Conservation (phyloP, 2,888 invertebrate genomes). For the Trisateles emortualis region DNA sequence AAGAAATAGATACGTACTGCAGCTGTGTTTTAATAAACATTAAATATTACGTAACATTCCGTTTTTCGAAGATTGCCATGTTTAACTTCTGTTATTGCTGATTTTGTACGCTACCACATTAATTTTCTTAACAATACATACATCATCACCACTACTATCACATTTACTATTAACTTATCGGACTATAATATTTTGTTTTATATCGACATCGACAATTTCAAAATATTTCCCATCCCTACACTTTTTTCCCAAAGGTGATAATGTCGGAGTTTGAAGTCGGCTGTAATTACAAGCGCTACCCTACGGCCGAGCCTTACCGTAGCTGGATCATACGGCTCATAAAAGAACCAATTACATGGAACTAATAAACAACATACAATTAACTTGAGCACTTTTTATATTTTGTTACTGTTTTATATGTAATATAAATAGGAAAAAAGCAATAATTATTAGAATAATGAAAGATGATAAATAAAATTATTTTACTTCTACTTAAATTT, state of each 20-base stretch:
- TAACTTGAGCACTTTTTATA: constrained; percentile 38
- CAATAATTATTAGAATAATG: too few relatives aligned
- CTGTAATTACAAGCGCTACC: constrained; percentile 67
- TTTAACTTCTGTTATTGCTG: too few relatives aligned
- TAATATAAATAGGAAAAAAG: background rate
- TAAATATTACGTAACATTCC: too few relatives aligned
- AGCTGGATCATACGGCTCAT: constrained; percentile 45
- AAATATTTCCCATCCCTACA: constrained; percentile 11
- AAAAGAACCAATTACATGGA: constrained; percentile 77
- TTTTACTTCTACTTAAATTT: too few relatives aligned
- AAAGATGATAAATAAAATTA: too few relatives aligned
- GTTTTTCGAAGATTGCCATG: too few relatives aligned
- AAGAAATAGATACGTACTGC: too few relatives aligned
- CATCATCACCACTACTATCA: too few relatives aligned
- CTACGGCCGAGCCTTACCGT: constrained; percentile 37
- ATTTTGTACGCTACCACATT: too few relatives aligned
- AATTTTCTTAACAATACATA: too few relatives aligned
- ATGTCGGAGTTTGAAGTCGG: constrained; percentile 75
- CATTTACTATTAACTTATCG: background rate
- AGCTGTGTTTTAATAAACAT: too few relatives aligned
- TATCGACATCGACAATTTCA: constrained; percentile 44
- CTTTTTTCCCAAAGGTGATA: constrained; percentile 68
- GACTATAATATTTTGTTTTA: background rate
- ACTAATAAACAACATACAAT: constrained; percentile 74
- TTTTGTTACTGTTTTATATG: constrained; percentile 3